phyloP scores from a whole-genome alignment of 2,888 invertebrate species.

The Taphrorychus bicolor region DNA sequence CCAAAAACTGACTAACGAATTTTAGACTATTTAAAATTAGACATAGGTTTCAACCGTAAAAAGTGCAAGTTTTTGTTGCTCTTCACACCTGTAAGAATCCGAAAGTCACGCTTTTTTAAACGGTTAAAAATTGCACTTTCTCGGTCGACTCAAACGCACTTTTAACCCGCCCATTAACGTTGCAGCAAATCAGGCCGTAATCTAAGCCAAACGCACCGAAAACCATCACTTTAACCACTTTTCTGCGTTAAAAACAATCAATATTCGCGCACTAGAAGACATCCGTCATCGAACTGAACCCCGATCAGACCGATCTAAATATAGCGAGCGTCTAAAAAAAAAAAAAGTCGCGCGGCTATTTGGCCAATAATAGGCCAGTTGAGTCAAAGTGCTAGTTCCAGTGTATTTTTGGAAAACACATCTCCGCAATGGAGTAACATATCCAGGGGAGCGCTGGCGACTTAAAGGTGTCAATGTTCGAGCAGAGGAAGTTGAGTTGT shows the following conservation, averaged over 20 bases:
- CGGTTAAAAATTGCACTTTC: not conserved
- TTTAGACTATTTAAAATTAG: no score
- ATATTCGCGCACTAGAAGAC: conserved; percentile 4
- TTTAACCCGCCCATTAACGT: conserved; percentile 47
- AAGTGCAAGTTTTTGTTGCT: not conserved
- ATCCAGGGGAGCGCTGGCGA: no score
- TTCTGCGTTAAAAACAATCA: not conserved
- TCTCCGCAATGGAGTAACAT: not conserved
- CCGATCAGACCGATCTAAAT: conserved; percentile 3
- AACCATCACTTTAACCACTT: conserved; percentile 18
- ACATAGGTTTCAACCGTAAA: not conserved
- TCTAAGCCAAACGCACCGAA: conserved; percentile 9
- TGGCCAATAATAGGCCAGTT: conserved; percentile 13
- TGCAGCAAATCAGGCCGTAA: conserved; percentile 48
- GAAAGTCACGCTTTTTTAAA: no score
- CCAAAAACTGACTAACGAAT: no score
- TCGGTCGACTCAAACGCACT: conserved; percentile 46
- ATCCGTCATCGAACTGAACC: conserved; percentile 15
- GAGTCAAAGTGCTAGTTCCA: conserved; percentile 18
- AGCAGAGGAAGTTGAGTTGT: no score
- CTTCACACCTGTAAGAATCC: not conserved
- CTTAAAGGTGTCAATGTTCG: no score
- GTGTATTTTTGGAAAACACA: conserved; percentile 18
- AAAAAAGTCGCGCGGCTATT: conserved; percentile 4
- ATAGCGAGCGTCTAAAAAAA: conserved; percentile 7